These are phyloP conservation scores for Oncorhynchus gorbuscha DNA, from an alignment of 2,113 vertebrate species.

Conservation along the genomic window DNA sequence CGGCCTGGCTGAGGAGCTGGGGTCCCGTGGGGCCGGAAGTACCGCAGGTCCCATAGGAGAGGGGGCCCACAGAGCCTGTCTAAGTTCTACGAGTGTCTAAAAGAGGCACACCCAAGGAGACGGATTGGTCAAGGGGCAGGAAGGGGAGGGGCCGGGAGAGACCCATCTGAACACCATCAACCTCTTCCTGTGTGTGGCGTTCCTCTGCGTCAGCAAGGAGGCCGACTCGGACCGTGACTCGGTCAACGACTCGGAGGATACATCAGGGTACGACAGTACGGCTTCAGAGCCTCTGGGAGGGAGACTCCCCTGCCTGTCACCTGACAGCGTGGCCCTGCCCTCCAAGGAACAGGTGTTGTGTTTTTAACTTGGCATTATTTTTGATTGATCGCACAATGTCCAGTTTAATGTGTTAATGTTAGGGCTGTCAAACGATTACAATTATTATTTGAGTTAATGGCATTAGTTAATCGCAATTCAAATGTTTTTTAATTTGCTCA, in stretches of 20 bases:
- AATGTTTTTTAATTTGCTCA: no score
- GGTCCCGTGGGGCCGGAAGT: slow-evolving; percentile 47
- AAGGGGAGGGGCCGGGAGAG: slow-evolving; percentile 60
- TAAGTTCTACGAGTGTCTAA: slow-evolving; percentile 89
- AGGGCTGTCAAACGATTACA: no score
- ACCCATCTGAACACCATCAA: slow-evolving; percentile 85
- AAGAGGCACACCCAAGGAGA: slow-evolving; percentile 79
- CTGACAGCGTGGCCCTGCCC: slow-evolving; percentile 84
- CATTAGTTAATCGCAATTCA: no score
- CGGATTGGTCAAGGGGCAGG: slow-evolving; percentile 51
- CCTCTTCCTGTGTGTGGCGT: slow-evolving; percentile 91
- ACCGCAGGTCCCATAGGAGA: no score
- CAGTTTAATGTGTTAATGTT: no score
- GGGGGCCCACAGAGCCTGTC: slow-evolving; percentile 83
- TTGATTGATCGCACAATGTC: no score
- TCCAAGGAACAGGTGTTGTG: slow-evolving; percentile 81
- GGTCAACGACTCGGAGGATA: slow-evolving; percentile 92
- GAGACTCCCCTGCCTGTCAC: slow-evolving; percentile 79
- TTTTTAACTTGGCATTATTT: no score
- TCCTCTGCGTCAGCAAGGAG: slow-evolving; percentile 92
- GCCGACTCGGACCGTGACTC: slow-evolving; percentile 85
- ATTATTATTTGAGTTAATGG: no score
- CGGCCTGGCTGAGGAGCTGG: slow-evolving; percentile 59
- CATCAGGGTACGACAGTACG: slow-evolving; percentile 93
- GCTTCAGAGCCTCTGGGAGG: slow-evolving; percentile 84